Conservation (phyloP, 2,113 vertebrate genomes). For the Caretta caretta region DNA sequence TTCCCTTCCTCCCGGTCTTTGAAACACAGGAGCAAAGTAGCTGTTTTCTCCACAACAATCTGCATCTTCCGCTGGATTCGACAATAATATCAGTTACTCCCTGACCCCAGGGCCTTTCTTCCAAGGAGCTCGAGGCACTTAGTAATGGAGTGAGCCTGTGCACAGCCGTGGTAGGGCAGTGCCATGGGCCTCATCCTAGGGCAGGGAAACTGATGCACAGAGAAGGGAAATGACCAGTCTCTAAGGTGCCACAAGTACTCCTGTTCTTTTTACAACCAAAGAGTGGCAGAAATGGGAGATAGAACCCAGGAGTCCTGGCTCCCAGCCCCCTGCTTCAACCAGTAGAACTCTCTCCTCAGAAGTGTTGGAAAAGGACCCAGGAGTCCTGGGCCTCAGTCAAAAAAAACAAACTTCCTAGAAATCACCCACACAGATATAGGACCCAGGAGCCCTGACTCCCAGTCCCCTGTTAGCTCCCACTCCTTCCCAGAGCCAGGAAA, state of each 20-base stretch:
- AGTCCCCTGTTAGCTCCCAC: background rate
- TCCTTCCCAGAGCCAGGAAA: background rate
- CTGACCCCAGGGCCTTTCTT: background rate
- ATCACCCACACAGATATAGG: background rate
- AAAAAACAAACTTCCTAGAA: background rate
- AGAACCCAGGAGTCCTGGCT: background rate
- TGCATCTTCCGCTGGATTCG: slow-evolving; percentile 39
- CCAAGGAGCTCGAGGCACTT: background rate
- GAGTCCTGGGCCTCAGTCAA: background rate
- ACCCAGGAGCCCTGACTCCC: background rate
- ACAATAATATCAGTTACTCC: slow-evolving; percentile 36
- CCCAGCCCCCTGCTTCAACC: background rate
- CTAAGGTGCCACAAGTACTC: too few relatives aligned
- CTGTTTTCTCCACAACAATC: slow-evolving; percentile 51
- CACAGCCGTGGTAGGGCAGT: fast-evolving
- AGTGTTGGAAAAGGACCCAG: background rate
- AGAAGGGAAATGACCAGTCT: background rate
- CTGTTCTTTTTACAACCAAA: background rate
- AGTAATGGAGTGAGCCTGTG: background rate
- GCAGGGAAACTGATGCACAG: background rate
- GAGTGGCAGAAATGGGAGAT: background rate
- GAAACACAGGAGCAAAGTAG: slow-evolving; percentile 31
- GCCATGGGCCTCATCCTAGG: fast-evolving
- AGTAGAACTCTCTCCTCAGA: background rate
- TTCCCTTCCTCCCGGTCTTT: background rate